phyloP scores from a whole-genome alignment of 2,888 invertebrate species.

The Cataglyphis altisquamis region DNA sequence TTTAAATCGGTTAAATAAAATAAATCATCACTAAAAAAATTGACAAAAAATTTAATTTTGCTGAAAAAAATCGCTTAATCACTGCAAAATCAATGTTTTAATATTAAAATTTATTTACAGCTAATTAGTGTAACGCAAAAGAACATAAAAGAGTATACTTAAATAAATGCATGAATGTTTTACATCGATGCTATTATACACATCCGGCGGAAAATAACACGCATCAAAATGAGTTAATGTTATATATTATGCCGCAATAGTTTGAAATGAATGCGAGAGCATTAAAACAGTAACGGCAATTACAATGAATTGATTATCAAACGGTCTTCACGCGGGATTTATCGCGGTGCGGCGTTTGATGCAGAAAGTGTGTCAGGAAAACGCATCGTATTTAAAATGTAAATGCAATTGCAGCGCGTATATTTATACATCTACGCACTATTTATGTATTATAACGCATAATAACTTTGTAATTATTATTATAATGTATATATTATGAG shows the following conservation, averaged over 20 bases:
- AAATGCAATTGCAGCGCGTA: neutral
- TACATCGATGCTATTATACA: neutral
- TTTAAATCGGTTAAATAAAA: neutral
- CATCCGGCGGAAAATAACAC: slow-evolving; percentile 24
- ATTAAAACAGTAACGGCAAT: slow-evolving; percentile 17
- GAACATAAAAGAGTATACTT: neutral
- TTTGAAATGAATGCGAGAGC: slow-evolving; percentile 30
- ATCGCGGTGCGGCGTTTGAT: neutral
- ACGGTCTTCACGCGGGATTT: slow-evolving; percentile 31
- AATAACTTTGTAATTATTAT: neutral
- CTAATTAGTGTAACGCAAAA: neutral
- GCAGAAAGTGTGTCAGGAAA: slow-evolving; percentile 49
- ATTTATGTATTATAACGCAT: neutral
- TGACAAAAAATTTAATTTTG: neutral
- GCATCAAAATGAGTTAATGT: slow-evolving; percentile 24
- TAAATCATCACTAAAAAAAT: neutral
- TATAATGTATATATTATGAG: neutral
- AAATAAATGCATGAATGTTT: slow-evolving; percentile 2
- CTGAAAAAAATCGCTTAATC: neutral
- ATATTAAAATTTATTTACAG: neutral
- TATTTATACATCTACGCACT: neutral
- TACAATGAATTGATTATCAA: slow-evolving; percentile 30
- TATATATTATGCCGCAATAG: slow-evolving; percentile 25
- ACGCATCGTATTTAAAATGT: slow-evolving; percentile 24
- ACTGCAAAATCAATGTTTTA: neutral